These are phyloP conservation scores for Cyrtonyx montezumae DNA, from an alignment of 2,113 vertebrate genomes.

Conservation along the genomic window DNA sequence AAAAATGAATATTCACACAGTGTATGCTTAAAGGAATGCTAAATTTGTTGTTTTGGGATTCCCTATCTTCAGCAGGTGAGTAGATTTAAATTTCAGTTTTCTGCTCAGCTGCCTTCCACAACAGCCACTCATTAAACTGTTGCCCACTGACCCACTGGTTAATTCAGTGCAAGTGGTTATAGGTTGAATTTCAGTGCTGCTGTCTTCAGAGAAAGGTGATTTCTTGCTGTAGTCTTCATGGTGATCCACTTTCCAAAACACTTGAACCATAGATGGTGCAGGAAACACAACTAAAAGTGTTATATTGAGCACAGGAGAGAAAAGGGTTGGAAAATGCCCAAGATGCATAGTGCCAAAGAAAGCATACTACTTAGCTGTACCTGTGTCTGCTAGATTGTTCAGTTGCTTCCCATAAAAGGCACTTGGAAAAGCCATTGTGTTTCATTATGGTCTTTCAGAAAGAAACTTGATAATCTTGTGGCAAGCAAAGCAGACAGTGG, in stretches of 20 bases:
- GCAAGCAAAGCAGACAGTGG: background rate
- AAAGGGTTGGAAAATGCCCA: background rate
- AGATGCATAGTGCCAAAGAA: background rate
- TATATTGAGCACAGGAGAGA: background rate
- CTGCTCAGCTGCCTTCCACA: background rate
- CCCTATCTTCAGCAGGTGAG: background rate
- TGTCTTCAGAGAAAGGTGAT: background rate
- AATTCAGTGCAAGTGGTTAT: background rate
- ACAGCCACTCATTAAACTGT: background rate
- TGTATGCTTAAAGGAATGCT: background rate
- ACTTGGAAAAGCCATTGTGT: too few relatives aligned
- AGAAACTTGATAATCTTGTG: background rate
- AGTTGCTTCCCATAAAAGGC: background rate
- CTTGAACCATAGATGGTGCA: background rate
- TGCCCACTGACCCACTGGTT: background rate
- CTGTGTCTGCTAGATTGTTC: background rate
- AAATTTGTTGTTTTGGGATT: background rate
- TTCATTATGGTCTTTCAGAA: background rate
- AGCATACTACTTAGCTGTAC: background rate
- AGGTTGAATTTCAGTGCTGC: background rate
- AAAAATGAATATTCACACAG: background rate
- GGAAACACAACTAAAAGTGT: background rate
- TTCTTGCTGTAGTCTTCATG: background rate
- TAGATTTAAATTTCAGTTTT: background rate
- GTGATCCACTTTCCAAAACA: background rate